Conservation (phyloP, 2,888 invertebrate genomes). For the Drosophila eohydei region DNA sequence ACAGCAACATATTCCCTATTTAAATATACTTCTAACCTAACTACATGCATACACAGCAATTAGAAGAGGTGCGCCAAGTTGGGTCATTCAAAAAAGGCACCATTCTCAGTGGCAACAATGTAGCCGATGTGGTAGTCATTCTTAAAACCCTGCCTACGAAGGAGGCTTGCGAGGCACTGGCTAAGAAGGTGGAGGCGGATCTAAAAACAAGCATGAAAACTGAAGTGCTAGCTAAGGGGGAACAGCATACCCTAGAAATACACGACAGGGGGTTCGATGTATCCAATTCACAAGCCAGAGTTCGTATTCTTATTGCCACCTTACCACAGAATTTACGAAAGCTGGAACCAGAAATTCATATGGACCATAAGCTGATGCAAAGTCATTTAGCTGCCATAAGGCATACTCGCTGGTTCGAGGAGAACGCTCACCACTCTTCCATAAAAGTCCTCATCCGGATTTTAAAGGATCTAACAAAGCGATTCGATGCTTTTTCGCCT, state of each 20-base stretch:
- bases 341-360: slow-evolving; percentile 93
- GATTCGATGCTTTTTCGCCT: slow-evolving; percentile 95
- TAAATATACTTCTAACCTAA: not conserved
- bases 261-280: slow-evolving; percentile 95
- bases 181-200: slow-evolving; percentile 94
- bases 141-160: slow-evolving; percentile 98
- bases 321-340: slow-evolving; percentile 97
- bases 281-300: slow-evolving; percentile 92
- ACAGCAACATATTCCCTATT: not conserved
- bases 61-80: slow-evolving; percentile 97
- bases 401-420: slow-evolving; percentile 99
- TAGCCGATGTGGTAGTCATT: slow-evolving; percentile 98
- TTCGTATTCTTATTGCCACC: slow-evolving; percentile 96
- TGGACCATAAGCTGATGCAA: slow-evolving; percentile 91
- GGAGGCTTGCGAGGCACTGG: slow-evolving; percentile 96
- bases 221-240: slow-evolving; percentile 88
- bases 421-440: slow-evolving; percentile 98
- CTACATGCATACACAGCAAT: slow-evolving; percentile 88
- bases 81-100: slow-evolving; percentile 99
- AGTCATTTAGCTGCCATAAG: slow-evolving; percentile 96
- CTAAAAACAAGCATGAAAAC: slow-evolving; percentile 90
- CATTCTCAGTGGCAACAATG: slow-evolving; percentile 97
- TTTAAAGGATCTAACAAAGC: slow-evolving; percentile 94
- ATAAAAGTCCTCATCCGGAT: slow-evolving; percentile 97
- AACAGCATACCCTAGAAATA: slow-evolving; percentile 85